Evolutionary conservation across 2,888 invertebrate genomes (phyloP).

Genomic region (Xylophagus ater): DNA sequence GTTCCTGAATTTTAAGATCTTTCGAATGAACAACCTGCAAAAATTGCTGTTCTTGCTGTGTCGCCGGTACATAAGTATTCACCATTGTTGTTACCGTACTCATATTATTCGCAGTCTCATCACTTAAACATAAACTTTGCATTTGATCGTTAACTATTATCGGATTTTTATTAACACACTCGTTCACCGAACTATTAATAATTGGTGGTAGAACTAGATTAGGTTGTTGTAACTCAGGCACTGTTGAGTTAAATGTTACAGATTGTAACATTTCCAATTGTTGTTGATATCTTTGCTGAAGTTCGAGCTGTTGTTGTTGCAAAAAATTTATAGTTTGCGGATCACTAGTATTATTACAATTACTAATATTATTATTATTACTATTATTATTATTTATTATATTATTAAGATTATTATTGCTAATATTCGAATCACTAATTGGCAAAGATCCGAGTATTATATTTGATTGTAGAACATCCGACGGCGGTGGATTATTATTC

Average conservation of each 20-base stretch:
- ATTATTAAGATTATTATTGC: too few species aligned
- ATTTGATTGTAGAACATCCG: conserved; percentile 26
- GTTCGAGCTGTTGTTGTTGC: conserved; percentile 35
- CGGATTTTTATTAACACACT: too few species aligned
- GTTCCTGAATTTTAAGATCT: conserved; percentile 65
- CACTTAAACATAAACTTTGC: conserved; percentile 30
- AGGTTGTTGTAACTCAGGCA: conserved; percentile 23
- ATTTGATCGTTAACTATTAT: conserved; percentile 35
- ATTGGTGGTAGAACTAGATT: conserved; percentile 24
- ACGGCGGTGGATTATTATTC: conserved; percentile 31
- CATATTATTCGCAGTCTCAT: conserved; percentile 7
- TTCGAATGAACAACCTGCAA: conserved; percentile 50
- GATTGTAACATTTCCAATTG: conserved; percentile 10
- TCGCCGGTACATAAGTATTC: conserved; percentile 37
- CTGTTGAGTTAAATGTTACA: conserved; percentile 2
- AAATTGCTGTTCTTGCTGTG: conserved; percentile 47
- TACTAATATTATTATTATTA: too few species aligned
- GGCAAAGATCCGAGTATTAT: conserved; percentile 3
- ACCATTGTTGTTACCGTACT: conserved; percentile 18
- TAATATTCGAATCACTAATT: conserved; percentile 29
- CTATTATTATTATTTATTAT: too few species aligned
- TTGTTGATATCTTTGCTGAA: conserved; percentile 37
- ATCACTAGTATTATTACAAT: too few species aligned
- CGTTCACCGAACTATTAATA: too few species aligned
- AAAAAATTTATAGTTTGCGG: conserved; percentile 28